Conservation (phyloP, 2,797 vertebrate species). For the Nannoperca australis region DNA sequence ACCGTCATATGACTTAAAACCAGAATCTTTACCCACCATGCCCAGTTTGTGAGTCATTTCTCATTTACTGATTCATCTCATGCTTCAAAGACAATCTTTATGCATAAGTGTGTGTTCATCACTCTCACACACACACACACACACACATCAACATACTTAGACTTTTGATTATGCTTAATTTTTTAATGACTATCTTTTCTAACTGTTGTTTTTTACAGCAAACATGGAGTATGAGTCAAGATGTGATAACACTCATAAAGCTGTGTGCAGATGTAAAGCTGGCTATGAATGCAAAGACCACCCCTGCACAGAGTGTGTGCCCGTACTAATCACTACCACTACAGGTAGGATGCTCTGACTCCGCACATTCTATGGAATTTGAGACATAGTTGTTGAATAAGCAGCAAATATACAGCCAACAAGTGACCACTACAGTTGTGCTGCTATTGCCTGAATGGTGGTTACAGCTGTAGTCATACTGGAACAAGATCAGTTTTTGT, state of each 20-base stretch:
- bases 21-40: conserved; percentile 25
- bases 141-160: neutral
- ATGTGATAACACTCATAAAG: conserved; percentile 49
- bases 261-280: conserved; percentile 72
- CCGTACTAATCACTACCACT: neutral
- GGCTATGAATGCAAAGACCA: conserved; percentile 68
- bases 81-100: conserved; percentile 5
- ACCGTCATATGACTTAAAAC: conserved; percentile 45
- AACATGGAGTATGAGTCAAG: conserved; percentile 46
- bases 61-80: conserved; percentile 25
- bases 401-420: neutral
- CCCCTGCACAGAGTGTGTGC: conserved; percentile 60
- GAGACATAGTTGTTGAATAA: neutral
- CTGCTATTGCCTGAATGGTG: neutral
- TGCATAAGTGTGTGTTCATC: neutral
- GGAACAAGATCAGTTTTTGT: neutral
- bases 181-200: neutral
- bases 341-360: conserved; percentile 35
- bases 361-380: neutral
- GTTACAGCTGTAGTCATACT: neutral
- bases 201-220: conserved; percentile 36
- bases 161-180: neutral
- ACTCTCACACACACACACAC: neutral
- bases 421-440: neutral
- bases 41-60: conserved; percentile 57